Evolutionary conservation across 2,113 vertebrate species (phyloP).

Genomic region (Eonycteris spelaea): DNA sequence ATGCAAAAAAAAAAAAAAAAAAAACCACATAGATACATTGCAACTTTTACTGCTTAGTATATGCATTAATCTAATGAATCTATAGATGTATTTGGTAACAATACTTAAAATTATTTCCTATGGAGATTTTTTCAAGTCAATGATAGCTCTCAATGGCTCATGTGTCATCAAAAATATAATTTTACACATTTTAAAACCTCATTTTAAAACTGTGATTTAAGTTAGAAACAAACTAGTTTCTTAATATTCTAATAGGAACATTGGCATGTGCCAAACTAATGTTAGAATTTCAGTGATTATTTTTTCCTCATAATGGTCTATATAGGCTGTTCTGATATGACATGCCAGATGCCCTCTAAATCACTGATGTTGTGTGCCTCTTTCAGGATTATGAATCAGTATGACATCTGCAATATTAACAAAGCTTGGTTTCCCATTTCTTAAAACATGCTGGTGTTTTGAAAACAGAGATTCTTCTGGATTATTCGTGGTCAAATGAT

Average conservation of each 20-base stretch:
- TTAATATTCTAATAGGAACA: background rate
- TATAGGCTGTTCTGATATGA: background rate
- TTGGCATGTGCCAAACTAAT: background rate
- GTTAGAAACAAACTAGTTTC: background rate
- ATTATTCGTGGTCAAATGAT: background rate
- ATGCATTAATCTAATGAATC: background rate
- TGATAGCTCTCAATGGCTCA: background rate
- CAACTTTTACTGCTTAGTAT: background rate
- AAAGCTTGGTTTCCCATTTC: background rate
- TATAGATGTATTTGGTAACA: background rate
- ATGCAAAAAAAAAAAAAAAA: no score
- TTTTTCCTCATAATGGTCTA: background rate
- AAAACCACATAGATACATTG: background rate
- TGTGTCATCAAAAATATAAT: background rate
- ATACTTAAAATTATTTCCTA: slow-evolving; percentile 21
- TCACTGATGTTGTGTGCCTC: background rate
- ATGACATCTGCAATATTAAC: background rate
- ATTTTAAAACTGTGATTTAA: background rate
- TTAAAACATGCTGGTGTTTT: background rate
- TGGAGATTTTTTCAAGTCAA: background rate
- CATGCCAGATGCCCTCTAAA: background rate
- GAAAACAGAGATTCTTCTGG: background rate
- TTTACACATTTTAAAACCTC: slow-evolving; percentile 26
- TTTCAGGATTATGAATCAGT: slow-evolving; percentile 3
- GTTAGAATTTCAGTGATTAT: background rate